Percentiles rank a stretch among this genome's conserved stretches.
These are phyloP conservation scores for Listronotus oregonensis DNA, from an alignment of 1,140 invertebrate species.

Conservation along the genomic window DNA sequence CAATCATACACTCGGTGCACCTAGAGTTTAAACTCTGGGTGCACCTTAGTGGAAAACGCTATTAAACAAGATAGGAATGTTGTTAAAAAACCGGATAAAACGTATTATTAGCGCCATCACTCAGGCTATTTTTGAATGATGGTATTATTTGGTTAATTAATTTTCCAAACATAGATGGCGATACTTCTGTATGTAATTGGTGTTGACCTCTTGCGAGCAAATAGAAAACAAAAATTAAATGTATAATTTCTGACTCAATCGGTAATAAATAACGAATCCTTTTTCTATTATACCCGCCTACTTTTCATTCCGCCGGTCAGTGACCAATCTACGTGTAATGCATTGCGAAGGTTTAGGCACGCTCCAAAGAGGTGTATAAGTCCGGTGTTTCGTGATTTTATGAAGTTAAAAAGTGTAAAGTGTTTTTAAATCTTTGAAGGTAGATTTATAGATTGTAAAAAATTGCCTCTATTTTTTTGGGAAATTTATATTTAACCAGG, in stretches of 20 bases:
- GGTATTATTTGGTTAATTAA: too few species aligned
- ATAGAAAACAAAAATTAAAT: too few species aligned
- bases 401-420: conserved; percentile 17
- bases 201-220: background rate
- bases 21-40: too few species aligned
- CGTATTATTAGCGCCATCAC: too few species aligned
- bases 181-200: too few species aligned
- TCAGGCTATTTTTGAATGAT: too few species aligned
- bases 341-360: conserved; percentile 35
- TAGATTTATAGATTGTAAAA: conserved; percentile 9
- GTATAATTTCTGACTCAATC: background rate
- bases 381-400: conserved; percentile 20
- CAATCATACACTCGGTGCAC: too few species aligned
- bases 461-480: background rate
- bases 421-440: conserved; percentile 10
- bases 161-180: too few species aligned
- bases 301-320: conserved; percentile 44
- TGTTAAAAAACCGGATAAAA: too few species aligned
- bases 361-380: conserved; percentile 20
- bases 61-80: too few species aligned
- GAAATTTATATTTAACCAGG: conserved; percentile 20
- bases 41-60: too few species aligned
- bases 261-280: conserved; percentile 2
- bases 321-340: conserved; percentile 48
- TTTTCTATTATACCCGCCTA: conserved; percentile 33